A percentile compares a stretch with the other conserved stretches of the same genome.
Conservation (phyloP, 2,797 vertebrate species). For the Pangasius larnaudii region DNA sequence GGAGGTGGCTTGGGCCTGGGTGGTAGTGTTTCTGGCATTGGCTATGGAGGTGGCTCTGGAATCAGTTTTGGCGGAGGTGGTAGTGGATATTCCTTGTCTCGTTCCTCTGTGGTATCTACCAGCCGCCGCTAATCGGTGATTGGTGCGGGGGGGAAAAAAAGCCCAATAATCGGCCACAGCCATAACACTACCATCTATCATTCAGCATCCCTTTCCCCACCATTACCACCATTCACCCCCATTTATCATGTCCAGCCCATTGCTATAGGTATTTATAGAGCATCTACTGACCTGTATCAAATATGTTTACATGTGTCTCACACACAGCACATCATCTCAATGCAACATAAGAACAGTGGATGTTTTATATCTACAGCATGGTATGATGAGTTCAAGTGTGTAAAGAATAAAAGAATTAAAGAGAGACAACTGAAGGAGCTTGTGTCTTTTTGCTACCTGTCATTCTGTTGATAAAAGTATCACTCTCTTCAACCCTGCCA, state of each 20-base stretch:
- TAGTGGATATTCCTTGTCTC: neutral
- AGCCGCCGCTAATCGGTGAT: no score
- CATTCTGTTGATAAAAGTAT: neutral
- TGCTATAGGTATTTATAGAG: neutral
- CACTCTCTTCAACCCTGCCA: neutral
- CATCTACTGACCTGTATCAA: neutral
- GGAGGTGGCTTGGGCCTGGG: neutral
- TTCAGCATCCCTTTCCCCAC: neutral
- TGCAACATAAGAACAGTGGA: neutral
- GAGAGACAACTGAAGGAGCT: neutral
- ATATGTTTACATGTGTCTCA: neutral
- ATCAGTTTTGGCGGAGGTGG: neutral
- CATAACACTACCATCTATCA: neutral
- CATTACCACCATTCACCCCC: neutral
- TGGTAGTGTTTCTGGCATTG: neutral
- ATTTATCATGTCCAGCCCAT: neutral
- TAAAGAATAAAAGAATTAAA: slow-evolving; percentile 17
- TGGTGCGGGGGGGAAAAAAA: no score
- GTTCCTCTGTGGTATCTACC: neutral
- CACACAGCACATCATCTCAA: neutral
- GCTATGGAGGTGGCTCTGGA: neutral
- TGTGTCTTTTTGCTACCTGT: neutral
- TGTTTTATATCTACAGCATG: slow-evolving; percentile 6
- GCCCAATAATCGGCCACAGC: neutral
- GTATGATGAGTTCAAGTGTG: neutral